A percentile compares a stretch with the other conserved stretches of the same genome.
Evolutionary conservation across 2,113 vertebrate genomes (phyloP).

Genomic region (Melierax canorus): DNA sequence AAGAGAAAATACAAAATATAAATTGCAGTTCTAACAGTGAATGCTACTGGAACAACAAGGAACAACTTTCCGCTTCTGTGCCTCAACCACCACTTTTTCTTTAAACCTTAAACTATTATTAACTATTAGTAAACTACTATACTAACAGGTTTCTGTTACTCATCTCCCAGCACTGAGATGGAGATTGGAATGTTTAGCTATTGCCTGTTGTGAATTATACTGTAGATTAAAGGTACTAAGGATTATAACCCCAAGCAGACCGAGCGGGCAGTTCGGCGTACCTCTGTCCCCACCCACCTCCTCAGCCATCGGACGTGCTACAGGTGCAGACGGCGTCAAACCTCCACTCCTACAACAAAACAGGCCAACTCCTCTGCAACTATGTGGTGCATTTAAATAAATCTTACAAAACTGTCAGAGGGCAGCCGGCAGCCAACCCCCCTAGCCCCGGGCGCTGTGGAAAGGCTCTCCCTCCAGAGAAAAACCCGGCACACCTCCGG

Average conservation of each 20-base stretch:
- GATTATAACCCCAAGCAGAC: neutral
- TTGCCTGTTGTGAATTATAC: neutral
- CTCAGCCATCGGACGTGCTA: neutral
- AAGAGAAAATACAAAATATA: neutral
- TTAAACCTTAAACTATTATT: neutral
- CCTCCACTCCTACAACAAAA: neutral
- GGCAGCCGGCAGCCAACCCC: neutral
- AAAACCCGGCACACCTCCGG: neutral
- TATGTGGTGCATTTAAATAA: rapidly evolving
- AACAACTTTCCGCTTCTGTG: neutral
- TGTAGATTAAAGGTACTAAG: neutral
- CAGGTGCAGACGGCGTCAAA: neutral
- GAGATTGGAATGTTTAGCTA: neutral
- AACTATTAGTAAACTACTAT: neutral
- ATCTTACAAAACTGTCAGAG: neutral
- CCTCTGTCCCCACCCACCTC: neutral
- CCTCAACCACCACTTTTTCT: neutral
- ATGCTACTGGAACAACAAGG: neutral
- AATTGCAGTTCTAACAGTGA: neutral
- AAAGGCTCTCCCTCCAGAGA: neutral
- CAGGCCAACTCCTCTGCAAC: neutral
- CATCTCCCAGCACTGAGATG: neutral
- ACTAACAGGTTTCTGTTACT: neutral
- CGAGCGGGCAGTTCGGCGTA: neutral
- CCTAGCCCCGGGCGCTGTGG: too few species aligned